A percentile compares a stretch with the other conserved stretches of the same genome.
Evolutionary conservation across 2,113 vertebrate genomes (phyloP).

Genomic region (Oophaga pumilio): DNA sequence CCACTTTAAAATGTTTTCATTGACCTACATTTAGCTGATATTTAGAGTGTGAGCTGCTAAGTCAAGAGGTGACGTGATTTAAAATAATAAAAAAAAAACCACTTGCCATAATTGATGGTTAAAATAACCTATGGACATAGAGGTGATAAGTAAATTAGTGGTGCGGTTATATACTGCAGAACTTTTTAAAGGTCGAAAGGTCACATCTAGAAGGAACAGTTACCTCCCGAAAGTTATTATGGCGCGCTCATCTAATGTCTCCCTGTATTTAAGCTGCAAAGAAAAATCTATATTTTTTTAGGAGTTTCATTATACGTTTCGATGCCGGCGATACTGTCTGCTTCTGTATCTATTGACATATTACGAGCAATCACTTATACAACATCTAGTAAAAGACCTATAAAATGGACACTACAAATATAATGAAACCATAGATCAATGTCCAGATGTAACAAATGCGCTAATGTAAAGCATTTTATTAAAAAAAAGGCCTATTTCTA

Average conservation of each 20-base stretch:
- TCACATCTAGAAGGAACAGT: not conserved
- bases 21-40: not conserved
- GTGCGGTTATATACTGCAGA: not conserved
- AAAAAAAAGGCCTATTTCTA: too few species aligned
- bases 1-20: slow-evolving; percentile 31
- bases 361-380: not conserved
- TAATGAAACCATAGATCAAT: not conserved
- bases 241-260: not conserved
- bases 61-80: not conserved
- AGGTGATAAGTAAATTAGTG: not conserved
- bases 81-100: not conserved
- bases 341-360: not conserved
- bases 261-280: not conserved
- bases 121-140: not conserved
- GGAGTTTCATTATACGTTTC: not conserved
- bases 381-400: not conserved
- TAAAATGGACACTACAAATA: not conserved
- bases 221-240: not conserved
- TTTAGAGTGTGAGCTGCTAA: slow-evolving; percentile 32
- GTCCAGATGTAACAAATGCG: not conserved
- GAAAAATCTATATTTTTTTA: slow-evolving; percentile 11
- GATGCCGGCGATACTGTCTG: not conserved
- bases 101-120: not conserved
- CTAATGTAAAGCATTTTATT: not conserved
- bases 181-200: not conserved